Conservation (phyloP, 2,888 invertebrate species). For the Pollenia labialis region DNA sequence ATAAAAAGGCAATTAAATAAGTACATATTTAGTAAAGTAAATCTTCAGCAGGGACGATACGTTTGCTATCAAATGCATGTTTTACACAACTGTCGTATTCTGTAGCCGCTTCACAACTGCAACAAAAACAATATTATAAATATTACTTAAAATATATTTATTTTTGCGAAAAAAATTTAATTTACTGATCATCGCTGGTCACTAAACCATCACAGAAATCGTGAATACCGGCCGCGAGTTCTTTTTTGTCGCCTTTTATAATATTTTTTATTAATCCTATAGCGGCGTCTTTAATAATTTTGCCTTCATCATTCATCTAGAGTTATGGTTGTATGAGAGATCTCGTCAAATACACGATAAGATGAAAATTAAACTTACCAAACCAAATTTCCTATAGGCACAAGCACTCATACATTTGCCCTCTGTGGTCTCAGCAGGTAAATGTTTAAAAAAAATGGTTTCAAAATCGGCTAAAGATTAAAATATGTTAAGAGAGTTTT, state of each 20-base stretch:
- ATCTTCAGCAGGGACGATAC: slow-evolving; percentile 66
- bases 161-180: not conserved
- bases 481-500: no score
- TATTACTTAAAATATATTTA: not conserved
- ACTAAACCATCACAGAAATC: slow-evolving; percentile 77
- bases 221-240: slow-evolving; percentile 74
- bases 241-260: slow-evolving; percentile 77
- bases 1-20: not conserved
- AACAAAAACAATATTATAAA: not conserved
- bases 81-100: slow-evolving; percentile 78
- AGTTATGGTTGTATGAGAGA: not conserved
- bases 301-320: slow-evolving; percentile 80
- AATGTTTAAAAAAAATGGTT: slow-evolving; percentile 78
- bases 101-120: slow-evolving; percentile 80
- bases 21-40: slow-evolving; percentile 20
- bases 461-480: slow-evolving; percentile 79
- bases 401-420: slow-evolving; percentile 82
- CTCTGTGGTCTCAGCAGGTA: slow-evolving; percentile 76
- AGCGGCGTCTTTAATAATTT: slow-evolving; percentile 77
- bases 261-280: slow-evolving; percentile 76
- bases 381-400: slow-evolving; percentile 80
- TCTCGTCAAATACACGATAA: not conserved
- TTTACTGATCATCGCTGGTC: slow-evolving; percentile 81
- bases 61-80: slow-evolving; percentile 77
- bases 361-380: slow-evolving; percentile 77